Base-by-base conservation (phyloP, 2,797 vertebrate genomes). In the Loris lydekkerianus region DNA sequence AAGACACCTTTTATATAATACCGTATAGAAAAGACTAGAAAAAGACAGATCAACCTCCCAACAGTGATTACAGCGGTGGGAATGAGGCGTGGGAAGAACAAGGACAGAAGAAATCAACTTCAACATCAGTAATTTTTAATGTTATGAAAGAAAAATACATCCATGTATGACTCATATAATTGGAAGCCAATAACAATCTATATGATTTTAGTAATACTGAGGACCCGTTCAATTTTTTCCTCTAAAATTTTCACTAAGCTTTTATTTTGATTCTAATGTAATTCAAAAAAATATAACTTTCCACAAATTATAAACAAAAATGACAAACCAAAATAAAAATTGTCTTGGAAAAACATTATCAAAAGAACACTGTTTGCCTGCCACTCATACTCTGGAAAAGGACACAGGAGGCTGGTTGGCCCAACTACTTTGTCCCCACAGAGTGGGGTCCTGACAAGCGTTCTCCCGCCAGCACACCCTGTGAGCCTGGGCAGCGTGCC, bases 291-390 rank as follows among this genome's bases (percentile, higher is more conserved):
- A 81, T n/a, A 56, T 1, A 73, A 15, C 78, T n/a, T 85, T 73
- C 27, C 43, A 58, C 53, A 73, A 88, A n/a, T 8, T 1, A 69
- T 27, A 91, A 82, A 81, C 53, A 82, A 93, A 93, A 96, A 91
- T 43, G 23, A 67, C 1, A 14, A 46, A 53, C 14, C 56, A 31
- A 90, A 90, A 91, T 82, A 73, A 82, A 89, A 94, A 53, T 4
- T 31, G 11, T 31, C 53, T n/a, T 6, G 18, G 4, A 67, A 70
- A 89, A 49, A 60, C 29, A 7, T 23, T 11, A 63, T 20, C 60
- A 53, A 7, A 5, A 65, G 86, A 65, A 58, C 58, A 73, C 0
- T 27, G 8, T 23, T 25, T 77, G 81, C 21, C 61, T n/a, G n/a
- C 29, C 27, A 37, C 65, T 77, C 15, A 10, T 25, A 21, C 31